A percentile compares a stretch with the other conserved stretches of the same genome.
Conservation (phyloP, 2,113 vertebrate species). For the Ceyx margarethae region DNA sequence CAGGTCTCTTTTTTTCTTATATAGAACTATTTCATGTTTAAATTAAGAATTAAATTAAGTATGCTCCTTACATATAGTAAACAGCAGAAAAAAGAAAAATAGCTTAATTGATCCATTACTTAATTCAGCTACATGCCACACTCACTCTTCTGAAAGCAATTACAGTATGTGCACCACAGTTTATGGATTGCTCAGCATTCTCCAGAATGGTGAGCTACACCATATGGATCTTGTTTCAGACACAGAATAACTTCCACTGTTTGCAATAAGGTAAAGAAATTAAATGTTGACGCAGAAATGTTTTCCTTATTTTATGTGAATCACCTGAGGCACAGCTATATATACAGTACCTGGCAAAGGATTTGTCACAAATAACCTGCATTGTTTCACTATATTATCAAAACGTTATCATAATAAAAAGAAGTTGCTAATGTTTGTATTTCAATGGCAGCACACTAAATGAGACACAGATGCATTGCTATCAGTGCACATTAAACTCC, state of each 20-base stretch:
- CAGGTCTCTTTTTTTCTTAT: not conserved
- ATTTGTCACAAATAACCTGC: slow-evolving; percentile 8
- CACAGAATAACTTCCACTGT: not conserved
- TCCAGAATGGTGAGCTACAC: not conserved
- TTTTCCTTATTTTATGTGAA: slow-evolving; percentile 8
- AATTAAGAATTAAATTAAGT: not conserved
- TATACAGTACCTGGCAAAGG: not conserved
- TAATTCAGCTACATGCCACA: not conserved
- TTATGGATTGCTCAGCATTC: not conserved
- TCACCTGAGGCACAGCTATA: not conserved
- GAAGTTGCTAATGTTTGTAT: not conserved
- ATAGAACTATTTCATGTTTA: not conserved
- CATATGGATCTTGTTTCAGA: not conserved
- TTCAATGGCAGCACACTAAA: not conserved
- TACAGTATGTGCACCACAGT: not conserved
- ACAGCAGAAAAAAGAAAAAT: not conserved
- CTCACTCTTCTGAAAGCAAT: not conserved
- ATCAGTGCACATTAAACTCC: not conserved
- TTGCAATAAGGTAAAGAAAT: not conserved
- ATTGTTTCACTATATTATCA: not conserved
- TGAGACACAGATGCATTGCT: not conserved
- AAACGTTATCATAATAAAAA: not conserved
- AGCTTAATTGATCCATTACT: slow-evolving; percentile 12
- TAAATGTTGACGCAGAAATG: not conserved
- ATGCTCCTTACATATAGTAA: not conserved